These are phyloP conservation scores for Cynoglossus semilaevis DNA, from an alignment of 2,113 vertebrate species.

Conservation along the genomic window DNA sequence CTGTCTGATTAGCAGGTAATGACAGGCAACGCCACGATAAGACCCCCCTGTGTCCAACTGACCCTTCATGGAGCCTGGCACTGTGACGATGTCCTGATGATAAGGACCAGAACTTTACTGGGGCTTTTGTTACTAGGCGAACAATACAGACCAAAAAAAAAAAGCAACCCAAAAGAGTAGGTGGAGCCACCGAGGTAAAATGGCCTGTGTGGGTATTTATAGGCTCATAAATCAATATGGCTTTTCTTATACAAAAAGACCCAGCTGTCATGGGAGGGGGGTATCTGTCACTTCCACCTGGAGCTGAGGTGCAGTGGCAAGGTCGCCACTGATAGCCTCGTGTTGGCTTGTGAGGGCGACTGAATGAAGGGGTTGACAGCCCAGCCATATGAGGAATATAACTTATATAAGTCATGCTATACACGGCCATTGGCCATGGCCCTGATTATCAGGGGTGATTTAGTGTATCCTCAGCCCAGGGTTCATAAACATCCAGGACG, in stretches of 20 bases:
- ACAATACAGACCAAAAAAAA: slow-evolving; percentile 23
- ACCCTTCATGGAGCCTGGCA: slow-evolving; percentile 79
- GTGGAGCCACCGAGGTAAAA: slow-evolving; percentile 54
- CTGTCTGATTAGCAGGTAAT: slow-evolving; percentile 81
- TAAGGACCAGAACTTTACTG: slow-evolving; percentile 71
- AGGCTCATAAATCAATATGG: slow-evolving; percentile 77
- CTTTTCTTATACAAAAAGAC: slow-evolving; percentile 72
- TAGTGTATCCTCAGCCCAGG: slow-evolving; percentile 50
- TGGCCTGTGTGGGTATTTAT: slow-evolving; percentile 78
- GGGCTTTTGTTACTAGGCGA: slow-evolving; percentile 46
- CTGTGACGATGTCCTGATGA: slow-evolving; percentile 79
- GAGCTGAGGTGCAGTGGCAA: slow-evolving; percentile 62
- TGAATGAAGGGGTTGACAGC: slow-evolving; percentile 65
- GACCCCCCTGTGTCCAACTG: slow-evolving; percentile 49
- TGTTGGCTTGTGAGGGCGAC: slow-evolving; percentile 41
- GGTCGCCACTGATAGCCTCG: slow-evolving; percentile 67
- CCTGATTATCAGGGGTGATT: slow-evolving; percentile 75
- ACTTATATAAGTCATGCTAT: slow-evolving; percentile 72
- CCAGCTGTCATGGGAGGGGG: slow-evolving; percentile 55
- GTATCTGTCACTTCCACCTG: slow-evolving; percentile 79
- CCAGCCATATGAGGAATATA: slow-evolving; percentile 64
- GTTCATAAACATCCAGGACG: slow-evolving; percentile 67
- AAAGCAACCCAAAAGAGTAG: slow-evolving; percentile 40
- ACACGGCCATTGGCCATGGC: slow-evolving; percentile 61
- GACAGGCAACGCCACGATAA: slow-evolving; percentile 79